phyloP scores from a whole-genome alignment of 2,113 vertebrate genomes.

The Acrocephalus kingi region DNA sequence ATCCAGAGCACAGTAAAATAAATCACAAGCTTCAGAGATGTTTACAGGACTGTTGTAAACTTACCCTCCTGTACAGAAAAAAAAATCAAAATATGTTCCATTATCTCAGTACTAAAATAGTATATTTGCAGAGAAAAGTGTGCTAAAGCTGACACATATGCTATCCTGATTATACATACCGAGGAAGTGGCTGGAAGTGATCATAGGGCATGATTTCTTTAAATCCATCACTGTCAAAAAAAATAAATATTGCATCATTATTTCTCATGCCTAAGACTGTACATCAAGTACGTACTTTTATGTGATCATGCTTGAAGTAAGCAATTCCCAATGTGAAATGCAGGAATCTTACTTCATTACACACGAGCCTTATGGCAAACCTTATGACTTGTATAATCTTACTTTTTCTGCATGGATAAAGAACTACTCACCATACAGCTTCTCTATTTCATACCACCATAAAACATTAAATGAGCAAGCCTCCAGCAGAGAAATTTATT shows the following conservation, averaged over 20 bases:
- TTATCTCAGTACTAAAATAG: background rate
- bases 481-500: background rate
- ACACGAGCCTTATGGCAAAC: background rate
- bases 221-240: slow-evolving; percentile 87
- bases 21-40: background rate
- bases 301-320: background rate
- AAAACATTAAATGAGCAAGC: background rate
- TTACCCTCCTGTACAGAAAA: background rate
- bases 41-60: background rate
- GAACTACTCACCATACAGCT: background rate
- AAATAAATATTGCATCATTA: slow-evolving; percentile 50
- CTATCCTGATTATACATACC: slow-evolving; percentile 75
- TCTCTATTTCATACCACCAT: background rate
- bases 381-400: background rate
- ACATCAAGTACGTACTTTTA: background rate
- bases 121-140: background rate
- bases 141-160: background rate
- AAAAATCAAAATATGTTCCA: background rate
- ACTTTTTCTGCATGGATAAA: background rate
- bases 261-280: background rate
- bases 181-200: slow-evolving; percentile 93
- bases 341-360: background rate
- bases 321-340: background rate
- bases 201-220: slow-evolving; percentile 97
- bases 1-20: background rate